Percentiles rank a stretch among this genome's conserved stretches.
These are phyloP conservation scores for Dorcus parallelipipedus DNA, from an alignment of 2,888 invertebrate species.

Conservation along the genomic window DNA sequence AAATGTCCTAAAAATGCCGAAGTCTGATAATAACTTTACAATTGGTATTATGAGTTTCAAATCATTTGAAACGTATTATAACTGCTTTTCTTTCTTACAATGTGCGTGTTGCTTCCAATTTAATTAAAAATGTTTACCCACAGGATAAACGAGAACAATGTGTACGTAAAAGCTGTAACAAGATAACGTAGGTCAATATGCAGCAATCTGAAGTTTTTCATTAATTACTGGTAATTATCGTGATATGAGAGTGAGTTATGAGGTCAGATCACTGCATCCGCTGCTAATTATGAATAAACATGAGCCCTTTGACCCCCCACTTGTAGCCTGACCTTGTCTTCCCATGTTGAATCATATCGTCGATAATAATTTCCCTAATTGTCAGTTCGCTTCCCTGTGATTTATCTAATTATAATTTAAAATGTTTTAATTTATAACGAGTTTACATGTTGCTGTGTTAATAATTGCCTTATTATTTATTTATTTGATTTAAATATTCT, in stretches of 20 bases:
- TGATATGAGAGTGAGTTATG: slow-evolving; percentile 24
- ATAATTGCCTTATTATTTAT: slow-evolving; percentile 11
- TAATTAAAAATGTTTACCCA: slow-evolving; percentile 8
- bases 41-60: too few species aligned
- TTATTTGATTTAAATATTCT: slow-evolving; percentile 7
- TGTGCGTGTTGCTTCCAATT: slow-evolving; percentile 2
- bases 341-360: slow-evolving; percentile 9
- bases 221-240: slow-evolving; percentile 29
- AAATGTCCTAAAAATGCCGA: too few species aligned
- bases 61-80: too few species aligned
- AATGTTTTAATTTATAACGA: slow-evolving; percentile 10
- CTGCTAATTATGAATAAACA: slow-evolving; percentile 35
- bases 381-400: slow-evolving; percentile 9
- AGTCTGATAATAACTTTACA: too few species aligned
- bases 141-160: slow-evolving; percentile 10
- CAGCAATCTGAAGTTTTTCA: slow-evolving; percentile 20
- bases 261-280: slow-evolving; percentile 32
- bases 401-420: slow-evolving; percentile 11
- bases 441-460: slow-evolving; percentile 12
- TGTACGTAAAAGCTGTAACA: slow-evolving; percentile 9
- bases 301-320: slow-evolving; percentile 24
- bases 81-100: too few species aligned
- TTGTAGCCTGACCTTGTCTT: slow-evolving; percentile 15
- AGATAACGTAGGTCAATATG: slow-evolving; percentile 16
- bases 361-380: slow-evolving; percentile 11